These are phyloP conservation scores for Rhabdornis inornatus DNA, from an alignment of 2,113 vertebrate genomes.

Conservation along the genomic window DNA sequence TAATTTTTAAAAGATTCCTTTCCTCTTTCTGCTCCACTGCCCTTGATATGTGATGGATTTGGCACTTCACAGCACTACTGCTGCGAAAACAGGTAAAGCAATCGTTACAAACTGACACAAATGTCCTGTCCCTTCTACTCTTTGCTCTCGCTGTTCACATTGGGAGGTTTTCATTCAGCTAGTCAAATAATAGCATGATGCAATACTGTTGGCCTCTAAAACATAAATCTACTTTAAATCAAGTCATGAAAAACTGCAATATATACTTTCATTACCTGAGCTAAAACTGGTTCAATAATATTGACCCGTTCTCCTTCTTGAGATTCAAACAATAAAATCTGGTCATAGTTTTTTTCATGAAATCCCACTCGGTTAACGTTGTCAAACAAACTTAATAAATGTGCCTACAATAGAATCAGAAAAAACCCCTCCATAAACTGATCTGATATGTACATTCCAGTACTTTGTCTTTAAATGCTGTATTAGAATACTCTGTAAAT, in stretches of 20 bases:
- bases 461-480: background rate
- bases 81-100: constrained; percentile 5
- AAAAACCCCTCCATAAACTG: background rate
- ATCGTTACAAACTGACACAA: background rate
- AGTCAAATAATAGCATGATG: background rate
- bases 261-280: constrained; percentile 62
- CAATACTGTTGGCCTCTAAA: background rate
- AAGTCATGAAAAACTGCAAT: constrained; percentile 10
- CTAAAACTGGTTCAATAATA: constrained; percentile 68
- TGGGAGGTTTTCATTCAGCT: background rate
- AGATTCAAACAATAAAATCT: constrained; percentile 72
- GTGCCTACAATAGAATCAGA: constrained; percentile 49
- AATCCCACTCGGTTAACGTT: constrained; percentile 72
- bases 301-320: constrained; percentile 72
- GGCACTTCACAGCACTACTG: background rate
- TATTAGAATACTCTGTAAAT: background rate
- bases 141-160: background rate
- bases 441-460: background rate
- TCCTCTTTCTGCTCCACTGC: background rate
- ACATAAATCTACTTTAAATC: constrained; percentile 19
- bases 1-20: background rate
- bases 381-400: constrained; percentile 74
- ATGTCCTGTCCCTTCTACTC: background rate
- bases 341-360: constrained; percentile 71
- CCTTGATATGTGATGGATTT: background rate